Percentiles rank a stretch among this genome's conserved stretches.
Evolutionary conservation across 2,797 vertebrate genomes (phyloP).

Genomic region (Telmatherina bonti): DNA sequence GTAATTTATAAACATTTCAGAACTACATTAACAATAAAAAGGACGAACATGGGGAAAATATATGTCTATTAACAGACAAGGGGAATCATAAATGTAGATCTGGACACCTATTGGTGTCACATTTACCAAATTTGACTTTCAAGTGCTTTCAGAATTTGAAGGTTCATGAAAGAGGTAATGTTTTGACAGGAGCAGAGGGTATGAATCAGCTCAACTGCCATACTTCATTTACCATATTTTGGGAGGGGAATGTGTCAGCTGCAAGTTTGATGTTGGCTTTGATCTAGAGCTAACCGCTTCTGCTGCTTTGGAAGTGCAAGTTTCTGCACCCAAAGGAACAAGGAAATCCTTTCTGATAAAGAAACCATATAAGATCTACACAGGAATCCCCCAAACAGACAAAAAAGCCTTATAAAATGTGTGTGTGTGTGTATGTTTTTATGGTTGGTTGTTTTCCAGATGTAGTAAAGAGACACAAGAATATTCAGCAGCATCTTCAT

Average conservation of each 20-base stretch:
- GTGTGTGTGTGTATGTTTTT: not conserved
- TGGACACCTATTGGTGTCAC: slow-evolving; percentile 30
- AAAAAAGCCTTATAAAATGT: slow-evolving; percentile 24
- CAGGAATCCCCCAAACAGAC: slow-evolving; percentile 56
- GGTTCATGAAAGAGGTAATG: slow-evolving; percentile 47
- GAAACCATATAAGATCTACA: slow-evolving; percentile 34
- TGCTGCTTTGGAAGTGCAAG: slow-evolving; percentile 59
- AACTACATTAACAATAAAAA: slow-evolving; percentile 15
- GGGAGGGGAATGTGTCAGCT: slow-evolving; percentile 69
- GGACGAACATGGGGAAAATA: slow-evolving; percentile 5
- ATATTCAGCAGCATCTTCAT: slow-evolving; percentile 5
- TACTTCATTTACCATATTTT: slow-evolving; percentile 64
- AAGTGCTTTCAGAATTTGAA: slow-evolving; percentile 34
- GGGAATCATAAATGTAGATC: slow-evolving; percentile 34
- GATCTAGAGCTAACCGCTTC: slow-evolving; percentile 60
- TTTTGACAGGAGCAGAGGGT: slow-evolving; percentile 49
- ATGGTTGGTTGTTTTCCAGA: slow-evolving; percentile 10
- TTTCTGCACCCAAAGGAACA: slow-evolving; percentile 61
- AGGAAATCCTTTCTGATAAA: slow-evolving; percentile 78
- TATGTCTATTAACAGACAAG: slow-evolving; percentile 6
- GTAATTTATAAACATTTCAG: not conserved
- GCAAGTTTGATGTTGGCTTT: slow-evolving; percentile 69
- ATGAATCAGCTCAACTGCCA: slow-evolving; percentile 65
- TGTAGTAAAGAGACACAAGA: slow-evolving; percentile 6
- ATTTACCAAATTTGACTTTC: slow-evolving; percentile 46